Conservation (phyloP, 2,888 invertebrate species). For the Harpalus rufipes region DNA sequence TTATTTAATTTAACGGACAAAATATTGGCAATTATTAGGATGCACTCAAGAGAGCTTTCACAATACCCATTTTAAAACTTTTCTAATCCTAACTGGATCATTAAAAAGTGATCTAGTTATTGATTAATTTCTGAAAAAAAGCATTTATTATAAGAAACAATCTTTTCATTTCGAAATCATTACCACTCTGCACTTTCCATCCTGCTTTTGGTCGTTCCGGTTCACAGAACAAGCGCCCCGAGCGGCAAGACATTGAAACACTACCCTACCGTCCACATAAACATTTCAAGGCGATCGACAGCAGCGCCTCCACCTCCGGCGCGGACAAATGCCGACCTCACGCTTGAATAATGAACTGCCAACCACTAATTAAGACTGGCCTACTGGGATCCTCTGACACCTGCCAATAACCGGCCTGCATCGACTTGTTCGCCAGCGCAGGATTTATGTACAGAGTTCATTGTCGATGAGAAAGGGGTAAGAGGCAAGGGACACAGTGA, state of each 20-base stretch:
- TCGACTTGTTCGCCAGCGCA: constrained; percentile 2
- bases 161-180: neutral
- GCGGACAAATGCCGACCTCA: constrained; percentile 70
- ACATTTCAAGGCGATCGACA: constrained; percentile 76
- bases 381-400: constrained; percentile 75
- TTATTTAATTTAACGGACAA: no score
- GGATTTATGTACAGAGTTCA: constrained; percentile 25
- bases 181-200: neutral
- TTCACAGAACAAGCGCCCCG: constrained; percentile 28
- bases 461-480: neutral
- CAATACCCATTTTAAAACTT: no score
- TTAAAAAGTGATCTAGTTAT: no score
- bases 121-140: neutral
- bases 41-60: no score
- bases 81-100: no score
- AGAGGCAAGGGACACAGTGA: neutral
- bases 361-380: constrained; percentile 77
- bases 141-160: neutral
- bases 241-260: constrained; percentile 59
- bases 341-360: constrained; percentile 76
- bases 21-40: no score
- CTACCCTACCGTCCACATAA: constrained; percentile 72
- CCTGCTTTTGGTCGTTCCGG: constrained; percentile 7
- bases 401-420: constrained; percentile 74
- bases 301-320: constrained; percentile 69